Percentiles rank a stretch among this genome's conserved stretches.
These are phyloP conservation scores for Ailurus styani DNA, from an alignment of 2,113 vertebrate genomes.

Conservation along the genomic window DNA sequence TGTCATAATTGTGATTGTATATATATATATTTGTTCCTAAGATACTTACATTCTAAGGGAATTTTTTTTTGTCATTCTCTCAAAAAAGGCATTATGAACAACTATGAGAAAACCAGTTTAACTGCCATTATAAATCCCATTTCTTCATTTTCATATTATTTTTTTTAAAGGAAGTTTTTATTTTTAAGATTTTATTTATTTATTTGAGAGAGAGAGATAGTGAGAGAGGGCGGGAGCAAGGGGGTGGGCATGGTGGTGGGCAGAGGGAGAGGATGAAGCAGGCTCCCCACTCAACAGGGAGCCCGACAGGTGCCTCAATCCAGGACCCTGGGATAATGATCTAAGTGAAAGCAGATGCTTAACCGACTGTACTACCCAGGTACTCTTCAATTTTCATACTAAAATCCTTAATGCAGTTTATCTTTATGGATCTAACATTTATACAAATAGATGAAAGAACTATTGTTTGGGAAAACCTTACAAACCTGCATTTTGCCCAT, in stretches of 20 bases:
- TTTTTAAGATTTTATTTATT: background rate
- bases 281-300: background rate
- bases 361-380: background rate
- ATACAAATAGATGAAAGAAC: background rate
- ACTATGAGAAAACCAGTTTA: background rate
- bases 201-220: background rate
- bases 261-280: background rate
- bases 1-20: background rate
- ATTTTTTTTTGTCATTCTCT: background rate
- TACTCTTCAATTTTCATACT: background rate
- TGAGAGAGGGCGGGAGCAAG: background rate
- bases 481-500: background rate
- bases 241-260: background rate
- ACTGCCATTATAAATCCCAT: background rate
- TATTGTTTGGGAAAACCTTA: background rate
- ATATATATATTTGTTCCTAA: background rate
- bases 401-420: background rate
- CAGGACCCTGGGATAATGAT: background rate
- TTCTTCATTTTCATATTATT: background rate
- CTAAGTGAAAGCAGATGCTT: background rate
- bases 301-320: background rate
- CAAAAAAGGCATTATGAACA: background rate
- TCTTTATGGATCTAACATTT: background rate
- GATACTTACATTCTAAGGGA: background rate
- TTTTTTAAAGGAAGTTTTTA: background rate